Evolutionary conservation across 2,797 vertebrate genomes (phyloP).

Genomic region (Epinephelus coioides): DNA sequence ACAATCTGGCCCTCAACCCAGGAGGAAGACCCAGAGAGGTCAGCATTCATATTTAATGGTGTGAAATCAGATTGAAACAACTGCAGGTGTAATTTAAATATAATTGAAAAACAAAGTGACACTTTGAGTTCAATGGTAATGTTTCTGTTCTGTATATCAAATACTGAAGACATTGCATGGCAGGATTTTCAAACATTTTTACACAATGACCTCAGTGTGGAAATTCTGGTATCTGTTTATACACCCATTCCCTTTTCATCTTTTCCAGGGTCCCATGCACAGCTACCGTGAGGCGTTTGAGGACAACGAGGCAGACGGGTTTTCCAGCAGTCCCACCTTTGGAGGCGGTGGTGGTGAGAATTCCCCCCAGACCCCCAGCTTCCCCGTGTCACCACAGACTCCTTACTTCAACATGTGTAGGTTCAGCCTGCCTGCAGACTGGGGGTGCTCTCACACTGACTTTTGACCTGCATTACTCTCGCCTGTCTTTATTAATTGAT

Average conservation of each 20-base stretch:
- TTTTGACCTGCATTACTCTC: background rate
- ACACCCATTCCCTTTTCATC: background rate
- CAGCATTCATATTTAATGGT: too few species aligned
- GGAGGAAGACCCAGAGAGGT: conserved; percentile 95
- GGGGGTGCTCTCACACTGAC: conserved; percentile 34
- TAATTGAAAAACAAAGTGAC: too few species aligned
- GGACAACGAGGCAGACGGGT: conserved; percentile 87
- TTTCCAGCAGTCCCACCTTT: conserved; percentile 82
- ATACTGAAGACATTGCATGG: too few species aligned
- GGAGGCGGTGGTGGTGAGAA: conserved; percentile 91
- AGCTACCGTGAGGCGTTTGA: conserved; percentile 95
- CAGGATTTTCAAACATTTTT: too few species aligned
- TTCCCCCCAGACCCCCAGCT: conserved; percentile 82
- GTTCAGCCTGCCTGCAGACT: conserved; percentile 72
- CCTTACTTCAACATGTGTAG: conserved; percentile 86
- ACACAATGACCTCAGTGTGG: too few species aligned
- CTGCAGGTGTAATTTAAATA: too few species aligned
- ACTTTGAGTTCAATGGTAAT: background rate
- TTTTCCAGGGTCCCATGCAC: conserved; percentile 90
- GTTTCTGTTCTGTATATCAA: too few species aligned
- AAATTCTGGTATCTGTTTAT: background rate
- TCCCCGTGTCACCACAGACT: conserved; percentile 84
- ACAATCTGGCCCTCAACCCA: conserved; percentile 92
- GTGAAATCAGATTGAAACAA: background rate
- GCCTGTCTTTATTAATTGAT: background rate